Evolutionary conservation across 2,888 invertebrate species (phyloP), one percentile per base, ranked within the genome.

Genomic region (Xanthia togata): DNA sequence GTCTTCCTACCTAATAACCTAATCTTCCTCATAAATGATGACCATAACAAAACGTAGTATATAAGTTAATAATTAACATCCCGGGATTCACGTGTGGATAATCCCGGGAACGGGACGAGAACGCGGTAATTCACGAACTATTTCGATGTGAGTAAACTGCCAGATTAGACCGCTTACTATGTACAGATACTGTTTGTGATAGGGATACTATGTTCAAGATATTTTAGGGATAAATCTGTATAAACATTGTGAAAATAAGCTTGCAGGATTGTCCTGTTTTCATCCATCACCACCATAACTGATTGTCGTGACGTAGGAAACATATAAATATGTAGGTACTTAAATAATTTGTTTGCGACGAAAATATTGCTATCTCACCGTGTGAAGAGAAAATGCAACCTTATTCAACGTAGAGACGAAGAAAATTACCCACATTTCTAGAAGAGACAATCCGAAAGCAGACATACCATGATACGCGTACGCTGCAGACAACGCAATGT

Each of bases 11-110:
- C 64, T 71, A 63, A 76, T 79, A 79, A 74, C 77, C 81, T 47
- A 79, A 78, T 63, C n/a, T 60, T 69, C 68, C 76, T 63, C 75
- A 79, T 87, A 81, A 87, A 87, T 87, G 64, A 87, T 73, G 73
- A 68, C 57, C n/a, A n/a, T 67, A 59, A 81, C 76, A 81, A 67
- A 82, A 73, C 80, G 74, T 35, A 65, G 67, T 73, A 75, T 81
- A 63, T 82, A 86, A 81, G 87, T 86, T 82, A 82, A 75, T 87
- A 76, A 87, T 85, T 78, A 77, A 75, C 70, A 74, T 67, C 70
- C 67, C 69, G 69, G 76, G 79, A 81, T 75, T 65, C 76, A 85
- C 74, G 79, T 84, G 78, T 72, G 72, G 76, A 73, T 87, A 79
- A 85, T 85, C 78, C 78, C 71, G 67, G 73, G 69, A 50, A 67